phyloP scores from a whole-genome alignment of 92 coral and sea anemone species.

The Parazoanthus darwini region DNA sequence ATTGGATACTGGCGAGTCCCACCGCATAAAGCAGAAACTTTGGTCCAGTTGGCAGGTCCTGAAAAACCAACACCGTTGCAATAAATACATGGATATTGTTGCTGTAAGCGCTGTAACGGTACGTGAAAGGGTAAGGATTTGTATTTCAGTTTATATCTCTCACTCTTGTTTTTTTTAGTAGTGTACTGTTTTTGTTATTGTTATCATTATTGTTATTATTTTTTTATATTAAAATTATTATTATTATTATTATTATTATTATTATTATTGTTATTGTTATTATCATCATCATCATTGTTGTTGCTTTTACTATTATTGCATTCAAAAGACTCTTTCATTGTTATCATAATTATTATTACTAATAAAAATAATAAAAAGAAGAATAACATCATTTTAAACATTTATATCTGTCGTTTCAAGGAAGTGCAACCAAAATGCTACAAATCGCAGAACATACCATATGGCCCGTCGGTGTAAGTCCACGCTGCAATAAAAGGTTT shows the following conservation, averaged over 20 bases:
- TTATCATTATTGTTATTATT: neutral
- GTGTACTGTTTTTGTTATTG: neutral
- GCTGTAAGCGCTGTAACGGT: too few species aligned
- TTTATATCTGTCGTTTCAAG: neutral
- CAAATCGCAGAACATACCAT: neutral
- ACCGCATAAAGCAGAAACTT: neutral
- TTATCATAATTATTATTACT: neutral
- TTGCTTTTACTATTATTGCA: too few species aligned
- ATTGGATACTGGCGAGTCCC: conserved; percentile 63
- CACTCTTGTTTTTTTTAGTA: neutral
- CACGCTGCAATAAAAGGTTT: neutral
- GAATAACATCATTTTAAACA: neutral
- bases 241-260: neutral
- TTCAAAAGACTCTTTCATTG: too few species aligned
- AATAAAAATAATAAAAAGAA: too few species aligned
- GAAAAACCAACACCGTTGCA: too few species aligned
- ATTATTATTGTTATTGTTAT: neutral
- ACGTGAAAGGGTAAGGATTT: too few species aligned
- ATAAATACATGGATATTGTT: too few species aligned
- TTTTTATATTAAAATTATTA: neutral
- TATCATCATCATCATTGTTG: neutral
- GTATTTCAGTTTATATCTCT: too few species aligned
- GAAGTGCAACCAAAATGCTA: neutral
- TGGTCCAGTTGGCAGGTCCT: conserved; percentile 56
- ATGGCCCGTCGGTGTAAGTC: neutral